Percentiles rank a stretch among this genome's conserved stretches.
These are phyloP conservation scores for Diadophis punctatus DNA, from an alignment of 2,113 vertebrate species.

Conservation along the genomic window DNA sequence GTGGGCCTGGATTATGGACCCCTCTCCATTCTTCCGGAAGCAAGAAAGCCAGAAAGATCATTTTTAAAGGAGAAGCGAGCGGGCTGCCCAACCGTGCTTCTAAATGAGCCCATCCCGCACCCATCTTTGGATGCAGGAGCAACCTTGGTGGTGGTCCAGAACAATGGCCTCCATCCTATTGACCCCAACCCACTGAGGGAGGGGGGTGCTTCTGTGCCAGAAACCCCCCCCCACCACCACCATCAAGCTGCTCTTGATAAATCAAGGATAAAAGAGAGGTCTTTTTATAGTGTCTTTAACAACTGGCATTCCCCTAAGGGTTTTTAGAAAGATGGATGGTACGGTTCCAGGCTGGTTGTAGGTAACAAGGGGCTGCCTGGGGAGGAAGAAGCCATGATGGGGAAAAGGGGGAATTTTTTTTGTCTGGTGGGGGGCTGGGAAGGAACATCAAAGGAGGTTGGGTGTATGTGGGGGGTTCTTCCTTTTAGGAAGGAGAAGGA, in stretches of 20 bases:
- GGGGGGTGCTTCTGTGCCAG: not conserved
- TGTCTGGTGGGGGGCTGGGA: not conserved
- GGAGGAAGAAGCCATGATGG: not conserved
- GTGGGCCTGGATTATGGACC: slow-evolving; percentile 30
- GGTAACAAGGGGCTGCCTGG: not conserved
- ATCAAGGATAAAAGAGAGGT: slow-evolving; percentile 35
- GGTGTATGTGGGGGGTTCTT: not conserved
- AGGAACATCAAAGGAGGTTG: not conserved
- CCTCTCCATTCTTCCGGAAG: not conserved
- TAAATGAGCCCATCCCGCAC: too few species aligned
- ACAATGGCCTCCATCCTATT: not conserved
- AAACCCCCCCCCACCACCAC: not conserved
- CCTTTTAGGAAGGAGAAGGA: not conserved
- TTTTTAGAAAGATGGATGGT: slow-evolving; percentile 27
- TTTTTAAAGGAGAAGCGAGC: not conserved
- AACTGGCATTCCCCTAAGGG: slow-evolving; percentile 32
- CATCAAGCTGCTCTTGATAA: slow-evolving; percentile 24
- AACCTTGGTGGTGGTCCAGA: accelerated
- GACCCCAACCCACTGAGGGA: not conserved
- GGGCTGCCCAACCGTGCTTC: not conserved
- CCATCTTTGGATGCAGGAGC: not conserved
- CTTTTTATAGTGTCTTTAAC: slow-evolving; percentile 1
- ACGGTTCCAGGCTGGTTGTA: not conserved
- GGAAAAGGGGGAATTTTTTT: not conserved
- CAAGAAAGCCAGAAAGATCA: not conserved